phyloP scores from a whole-genome alignment of 2,113 vertebrate species.

The Lates calcarifer region DNA sequence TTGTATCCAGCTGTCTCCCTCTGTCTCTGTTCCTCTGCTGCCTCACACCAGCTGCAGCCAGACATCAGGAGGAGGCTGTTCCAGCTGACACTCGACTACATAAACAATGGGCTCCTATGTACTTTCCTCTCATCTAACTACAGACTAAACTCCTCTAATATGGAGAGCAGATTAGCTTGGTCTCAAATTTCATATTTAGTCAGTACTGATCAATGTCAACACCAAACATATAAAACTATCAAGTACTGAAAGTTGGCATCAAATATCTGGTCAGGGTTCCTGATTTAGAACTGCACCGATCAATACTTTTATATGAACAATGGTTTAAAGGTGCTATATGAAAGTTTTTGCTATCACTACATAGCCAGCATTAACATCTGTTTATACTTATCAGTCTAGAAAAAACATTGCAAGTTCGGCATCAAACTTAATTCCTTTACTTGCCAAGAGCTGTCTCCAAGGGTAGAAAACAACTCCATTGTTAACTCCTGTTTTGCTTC shows the following conservation, averaged over 20 bases:
- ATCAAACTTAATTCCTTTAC: too few species aligned
- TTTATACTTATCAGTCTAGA: too few species aligned
- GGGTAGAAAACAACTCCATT: too few species aligned
- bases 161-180: constrained; percentile 6
- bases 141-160: constrained; percentile 21
- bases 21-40: constrained; percentile 58
- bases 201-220: not conserved
- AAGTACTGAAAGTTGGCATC: not conserved
- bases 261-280: not conserved
- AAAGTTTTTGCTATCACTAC: too few species aligned
- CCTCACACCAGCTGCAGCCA: constrained; percentile 89
- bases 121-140: constrained; percentile 26
- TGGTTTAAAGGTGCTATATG: too few species aligned
- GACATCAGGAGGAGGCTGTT: constrained; percentile 88
- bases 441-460: too few species aligned
- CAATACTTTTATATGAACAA: not conserved
- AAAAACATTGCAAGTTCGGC: too few species aligned
- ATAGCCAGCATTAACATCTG: too few species aligned
- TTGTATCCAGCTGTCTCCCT: constrained; percentile 78
- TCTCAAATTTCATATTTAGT: not conserved
- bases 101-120: constrained; percentile 74
- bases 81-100: constrained; percentile 88
- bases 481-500: too few species aligned
- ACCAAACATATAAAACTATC: not conserved
- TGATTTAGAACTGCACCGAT: not conserved